These are phyloP conservation scores for Meiosimyza decipiens DNA, from an alignment of 2,888 invertebrate species.

Conservation along the genomic window DNA sequence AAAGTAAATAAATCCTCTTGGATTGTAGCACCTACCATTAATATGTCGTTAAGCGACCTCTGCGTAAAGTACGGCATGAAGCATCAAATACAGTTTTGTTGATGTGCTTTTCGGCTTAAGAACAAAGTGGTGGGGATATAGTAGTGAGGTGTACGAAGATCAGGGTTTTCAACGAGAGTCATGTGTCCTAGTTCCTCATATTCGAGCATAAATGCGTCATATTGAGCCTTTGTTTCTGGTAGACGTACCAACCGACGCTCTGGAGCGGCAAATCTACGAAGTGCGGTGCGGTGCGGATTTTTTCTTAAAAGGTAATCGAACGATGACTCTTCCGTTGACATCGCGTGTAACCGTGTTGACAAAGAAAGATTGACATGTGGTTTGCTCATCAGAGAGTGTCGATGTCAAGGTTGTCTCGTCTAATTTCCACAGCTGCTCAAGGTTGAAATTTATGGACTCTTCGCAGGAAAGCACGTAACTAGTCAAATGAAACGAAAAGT, in stretches of 20 bases:
- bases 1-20: conserved; percentile 36
- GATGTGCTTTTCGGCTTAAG: conserved; percentile 34
- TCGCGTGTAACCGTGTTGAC: not conserved
- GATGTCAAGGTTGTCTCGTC: not conserved
- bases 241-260: conserved; percentile 36
- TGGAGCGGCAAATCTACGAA: conserved; percentile 36
- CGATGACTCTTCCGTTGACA: conserved; percentile 5
- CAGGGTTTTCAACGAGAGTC: conserved; percentile 22
- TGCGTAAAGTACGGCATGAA: conserved; percentile 34
- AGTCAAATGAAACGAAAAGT: not conserved
- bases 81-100: conserved; percentile 41
- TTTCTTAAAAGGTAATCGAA: conserved; percentile 18
- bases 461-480: conserved; percentile 27
- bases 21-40: conserved; percentile 42
- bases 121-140: conserved; percentile 42
- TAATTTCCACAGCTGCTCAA: conserved; percentile 15
- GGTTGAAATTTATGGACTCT: conserved; percentile 1
- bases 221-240: conserved; percentile 35
- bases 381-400: conserved; percentile 14
- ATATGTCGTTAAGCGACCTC: conserved; percentile 39
- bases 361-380: conserved; percentile 5
- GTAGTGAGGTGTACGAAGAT: conserved; percentile 9
- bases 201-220: conserved; percentile 41
- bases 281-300: conserved; percentile 34
- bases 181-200: conserved; percentile 65